A percentile compares a stretch with the other conserved stretches of the same genome.
Conservation (phyloP, 2,888 invertebrate genomes). For the Eupithecia vulgata region DNA sequence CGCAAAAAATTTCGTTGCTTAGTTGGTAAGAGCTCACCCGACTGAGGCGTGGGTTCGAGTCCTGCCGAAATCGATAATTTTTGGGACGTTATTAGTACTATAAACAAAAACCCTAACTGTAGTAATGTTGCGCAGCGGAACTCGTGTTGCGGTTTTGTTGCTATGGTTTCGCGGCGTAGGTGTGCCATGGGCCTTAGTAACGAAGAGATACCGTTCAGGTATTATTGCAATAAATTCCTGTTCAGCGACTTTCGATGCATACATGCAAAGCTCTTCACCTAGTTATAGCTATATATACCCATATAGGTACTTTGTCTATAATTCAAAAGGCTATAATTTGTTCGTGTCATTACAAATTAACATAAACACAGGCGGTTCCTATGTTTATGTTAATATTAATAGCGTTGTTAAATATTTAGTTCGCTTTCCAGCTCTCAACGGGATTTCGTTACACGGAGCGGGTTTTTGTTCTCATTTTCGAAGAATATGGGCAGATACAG, state of each 20-base stretch:
- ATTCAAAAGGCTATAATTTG: slow-evolving; percentile 17
- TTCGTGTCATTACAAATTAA: slow-evolving; percentile 22
- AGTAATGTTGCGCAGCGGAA: too few relatives aligned
- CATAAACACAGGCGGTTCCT: slow-evolving; percentile 28
- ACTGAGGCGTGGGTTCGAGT: too few relatives aligned
- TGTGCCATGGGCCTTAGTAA: neutral
- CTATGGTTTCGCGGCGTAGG: too few relatives aligned
- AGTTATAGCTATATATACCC: neutral
- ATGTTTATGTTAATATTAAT: slow-evolving; percentile 35
- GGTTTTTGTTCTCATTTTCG: neutral
- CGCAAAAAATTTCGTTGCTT: too few relatives aligned
- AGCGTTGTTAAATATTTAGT: slow-evolving; percentile 1
- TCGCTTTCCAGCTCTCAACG: neutral
- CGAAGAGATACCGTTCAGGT: neutral
- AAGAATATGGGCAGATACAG: neutral
- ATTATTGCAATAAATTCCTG: neutral
- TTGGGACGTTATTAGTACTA: too few relatives aligned
- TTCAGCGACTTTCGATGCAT: neutral
- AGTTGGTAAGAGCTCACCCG: too few relatives aligned
- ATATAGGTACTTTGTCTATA: neutral
- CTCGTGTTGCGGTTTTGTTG: too few relatives aligned
- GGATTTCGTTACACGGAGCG: neutral
- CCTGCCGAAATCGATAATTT: too few relatives aligned
- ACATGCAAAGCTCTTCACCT: neutral
- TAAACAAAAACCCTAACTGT: too few relatives aligned